phyloP scores from a whole-genome alignment of 2,888 invertebrate genomes.

The Acronicta leporina region DNA sequence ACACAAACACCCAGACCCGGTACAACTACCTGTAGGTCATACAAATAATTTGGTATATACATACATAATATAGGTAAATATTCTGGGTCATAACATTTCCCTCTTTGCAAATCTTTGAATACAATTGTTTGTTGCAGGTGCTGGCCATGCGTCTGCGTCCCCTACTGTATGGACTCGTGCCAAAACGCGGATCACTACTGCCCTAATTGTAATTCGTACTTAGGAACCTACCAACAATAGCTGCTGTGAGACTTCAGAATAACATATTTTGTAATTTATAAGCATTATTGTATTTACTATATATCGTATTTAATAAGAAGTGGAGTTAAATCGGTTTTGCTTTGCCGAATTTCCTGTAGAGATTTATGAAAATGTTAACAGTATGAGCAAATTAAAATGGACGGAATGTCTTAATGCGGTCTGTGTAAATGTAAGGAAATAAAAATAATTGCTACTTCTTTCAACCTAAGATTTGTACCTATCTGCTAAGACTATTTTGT shows the following conservation, averaged over 20 bases:
- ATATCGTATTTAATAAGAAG: conserved; percentile 19
- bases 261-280: conserved; percentile 20
- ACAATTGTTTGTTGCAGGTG: conserved; percentile 70
- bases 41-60: no score
- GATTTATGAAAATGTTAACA: conserved; percentile 2
- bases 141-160: conserved; percentile 89
- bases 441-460: no score
- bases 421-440: no score
- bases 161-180: conserved; percentile 89
- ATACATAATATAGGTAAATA: no score
- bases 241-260: conserved; percentile 5
- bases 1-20: no score
- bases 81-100: no score
- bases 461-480: no score
- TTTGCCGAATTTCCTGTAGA: neutral
- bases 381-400: no score
- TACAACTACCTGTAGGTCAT: no score
- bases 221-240: conserved; percentile 82
- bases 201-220: conserved; percentile 86
- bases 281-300: conserved; percentile 18
- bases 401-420: no score
- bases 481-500: no score
- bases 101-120: no score
- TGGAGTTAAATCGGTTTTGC: conserved; percentile 14
- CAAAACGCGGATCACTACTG: conserved; percentile 89